Percentiles rank a stretch among this genome's conserved stretches.
Conservation (phyloP, 1,140 invertebrate species). For the Hyles euphorbiae region DNA sequence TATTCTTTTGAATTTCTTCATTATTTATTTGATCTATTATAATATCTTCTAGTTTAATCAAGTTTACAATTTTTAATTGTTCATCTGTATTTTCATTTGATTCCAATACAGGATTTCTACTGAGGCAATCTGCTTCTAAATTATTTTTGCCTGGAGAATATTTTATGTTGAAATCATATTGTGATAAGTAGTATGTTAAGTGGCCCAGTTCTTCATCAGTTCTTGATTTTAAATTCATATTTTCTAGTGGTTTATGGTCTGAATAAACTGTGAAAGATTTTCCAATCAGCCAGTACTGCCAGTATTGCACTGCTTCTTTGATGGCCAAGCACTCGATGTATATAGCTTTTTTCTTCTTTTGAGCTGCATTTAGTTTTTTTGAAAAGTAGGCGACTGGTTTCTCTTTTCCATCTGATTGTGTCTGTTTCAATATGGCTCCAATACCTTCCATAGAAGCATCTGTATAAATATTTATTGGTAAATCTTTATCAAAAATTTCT, state of each 20-base stretch:
- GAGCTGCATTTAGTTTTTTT: too few relatives aligned
- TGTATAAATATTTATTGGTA: constrained; percentile 17
- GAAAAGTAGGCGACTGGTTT: background rate
- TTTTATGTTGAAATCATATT: too few relatives aligned
- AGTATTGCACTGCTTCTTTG: too few relatives aligned
- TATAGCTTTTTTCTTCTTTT: too few relatives aligned
- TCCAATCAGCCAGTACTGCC: too few relatives aligned
- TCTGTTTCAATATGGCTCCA: constrained; percentile 12
- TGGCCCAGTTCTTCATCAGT: too few relatives aligned
- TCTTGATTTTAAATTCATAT: too few relatives aligned
- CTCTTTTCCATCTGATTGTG: background rate
- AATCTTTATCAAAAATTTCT: constrained; percentile 11
- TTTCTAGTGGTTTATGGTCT: too few relatives aligned
- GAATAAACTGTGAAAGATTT: too few relatives aligned
- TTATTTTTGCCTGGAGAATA: background rate
- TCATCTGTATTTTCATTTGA: constrained; percentile 31
- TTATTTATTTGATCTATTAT: constrained; percentile 9
- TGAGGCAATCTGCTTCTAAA: background rate
- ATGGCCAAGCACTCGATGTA: too few relatives aligned
- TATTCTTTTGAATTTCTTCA: constrained; percentile 13
- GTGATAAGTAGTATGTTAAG: too few relatives aligned
- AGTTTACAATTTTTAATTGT: constrained; percentile 32
- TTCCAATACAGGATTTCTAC: constrained; percentile 32
- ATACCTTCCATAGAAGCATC: constrained; percentile 7
- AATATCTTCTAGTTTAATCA: constrained; percentile 33